These are phyloP conservation scores for Cyclopterus lumpus DNA, from an alignment of 2,797 vertebrate genomes.

Conservation along the genomic window DNA sequence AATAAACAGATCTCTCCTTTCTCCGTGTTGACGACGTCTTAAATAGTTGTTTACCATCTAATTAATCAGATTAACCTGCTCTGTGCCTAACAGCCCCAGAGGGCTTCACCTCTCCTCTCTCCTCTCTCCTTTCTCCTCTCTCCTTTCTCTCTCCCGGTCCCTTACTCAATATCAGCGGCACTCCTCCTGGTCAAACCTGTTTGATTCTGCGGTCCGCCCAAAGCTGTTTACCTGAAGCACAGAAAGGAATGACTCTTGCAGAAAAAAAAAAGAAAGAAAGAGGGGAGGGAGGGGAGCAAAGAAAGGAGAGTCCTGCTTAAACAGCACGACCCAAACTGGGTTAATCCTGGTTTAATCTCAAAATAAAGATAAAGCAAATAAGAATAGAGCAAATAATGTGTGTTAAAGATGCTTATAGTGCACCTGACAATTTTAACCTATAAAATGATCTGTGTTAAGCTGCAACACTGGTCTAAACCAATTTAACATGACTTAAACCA, in stretches of 20 bases:
- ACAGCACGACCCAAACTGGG: conserved; percentile 30
- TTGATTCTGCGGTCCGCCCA: conserved; percentile 50
- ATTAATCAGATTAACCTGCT: conserved; percentile 18
- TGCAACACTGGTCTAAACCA: background rate
- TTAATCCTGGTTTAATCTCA: background rate
- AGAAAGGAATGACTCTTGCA: conserved; percentile 42
- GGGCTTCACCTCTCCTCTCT: conserved; percentile 40
- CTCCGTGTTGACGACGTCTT: background rate
- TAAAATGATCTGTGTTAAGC: background rate
- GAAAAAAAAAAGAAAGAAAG: too few species aligned
- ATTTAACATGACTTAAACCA: background rate
- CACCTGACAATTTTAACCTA: background rate
- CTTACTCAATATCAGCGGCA: conserved; percentile 13
- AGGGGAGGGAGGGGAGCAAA: background rate
- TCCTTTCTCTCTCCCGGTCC: background rate
- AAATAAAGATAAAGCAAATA: conserved; percentile 11
- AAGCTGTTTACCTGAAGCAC: conserved; percentile 59
- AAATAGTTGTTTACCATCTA: background rate
- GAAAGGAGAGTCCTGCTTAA: conserved; percentile 40
- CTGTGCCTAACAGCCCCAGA: conserved; percentile 10
- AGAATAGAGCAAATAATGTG: conserved; percentile 8
- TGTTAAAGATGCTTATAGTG: background rate
- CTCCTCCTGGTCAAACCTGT: conserved; percentile 73
- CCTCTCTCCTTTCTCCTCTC: background rate
- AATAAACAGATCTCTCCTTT: background rate